Evolutionary conservation across 2,113 vertebrate species (phyloP), one percentile per base, ranked within the genome.

Genomic region (Varanus salvator): DNA sequence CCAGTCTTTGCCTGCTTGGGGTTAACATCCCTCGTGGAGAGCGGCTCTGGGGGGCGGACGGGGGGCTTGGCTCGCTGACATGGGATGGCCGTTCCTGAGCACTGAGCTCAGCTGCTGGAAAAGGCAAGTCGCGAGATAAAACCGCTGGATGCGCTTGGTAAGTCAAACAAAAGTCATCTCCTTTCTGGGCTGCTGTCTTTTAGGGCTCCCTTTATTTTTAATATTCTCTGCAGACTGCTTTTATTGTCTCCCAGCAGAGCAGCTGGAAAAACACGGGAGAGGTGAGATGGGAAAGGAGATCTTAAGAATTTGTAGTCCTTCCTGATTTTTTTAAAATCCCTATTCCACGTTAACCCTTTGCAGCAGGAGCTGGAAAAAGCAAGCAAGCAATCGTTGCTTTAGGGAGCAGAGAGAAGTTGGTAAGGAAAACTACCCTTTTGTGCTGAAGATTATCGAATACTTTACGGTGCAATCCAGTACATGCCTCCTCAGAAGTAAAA

Each of bases 31-130:
- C 92, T 90, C 86, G 86, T 12, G 80, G 87, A 90, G 92, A 69
- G 27, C 93, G 60, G 85, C 19, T 57, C 74, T 80, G 57, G 44
- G 38, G 64, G 44, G 14, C 34, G 3, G 76, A 21, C 21, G 76
- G 19, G 19, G 44, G 11, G 38, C 82, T 85, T 57, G 95, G 75
- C 93, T 91, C 82, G 83, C 90, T 50, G 90, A 89, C 90, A 0
- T 84, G 54, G 74, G 21, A 85, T 89, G 95, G 90, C 94, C 87
- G 86, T 96, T 93, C 95, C 94, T 94, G 88, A 96, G 86, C 91
- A 3, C 91, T 96, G 95, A 96, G 95, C 93, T 96, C 95, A 94
- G 94, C 92, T 87, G 87, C 93, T 91, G 88, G 86, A 87, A 96
- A 95, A 95, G 93, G 92, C 93, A 84, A 95, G 69, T 78, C 88